Evolutionary conservation across 1,140 invertebrate species (phyloP), one percentile per base, ranked within the genome.

Genomic region (Bicyclus anynana): DNA sequence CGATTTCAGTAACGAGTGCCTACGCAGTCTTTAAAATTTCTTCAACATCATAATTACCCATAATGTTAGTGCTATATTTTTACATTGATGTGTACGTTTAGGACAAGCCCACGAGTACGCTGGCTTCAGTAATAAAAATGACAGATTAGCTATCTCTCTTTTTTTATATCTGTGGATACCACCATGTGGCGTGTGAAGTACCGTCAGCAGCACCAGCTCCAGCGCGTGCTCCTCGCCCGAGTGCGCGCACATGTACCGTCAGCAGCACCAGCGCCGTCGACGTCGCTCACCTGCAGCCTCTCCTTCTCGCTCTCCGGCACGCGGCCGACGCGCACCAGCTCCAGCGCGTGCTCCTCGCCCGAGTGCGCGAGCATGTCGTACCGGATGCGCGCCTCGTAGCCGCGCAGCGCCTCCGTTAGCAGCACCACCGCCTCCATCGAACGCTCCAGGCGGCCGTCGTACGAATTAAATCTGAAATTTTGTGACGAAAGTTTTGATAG

Each of bases 281-380:
- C n/a, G 0, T 27, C 16, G 49, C 59, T 62, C 51, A 88, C 86
- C 72, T 89, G 77, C 29, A 99, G 87, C 67, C 97, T 89, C 74
- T 97, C 92, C 76, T 97, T 98, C 77, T 98, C 95, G 78, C 98
- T 95, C 50, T 93, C 91, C 0, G 97, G 97, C 0, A 94, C 92
- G 26, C 93, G 90, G 40, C 93, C 92, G 1, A 91, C 88, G 35
- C 92, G 89, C 0, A 97, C 93, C 63, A 99, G 94, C 35, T 90
- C 85, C 21, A 98, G 90, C 52, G 93, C 90, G 72, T 92, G 91
- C 33, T 94, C 93, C 74, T 99, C 98, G 0, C 97, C 97, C 1
- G 97, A 98, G 89, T 99, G 98, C 0, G 96, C 98, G 68, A 95
- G 92, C 62, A 99, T 95, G 74, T 99, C 97, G 83, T 98, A 99